Conservation (phyloP, 2,888 invertebrate genomes). For the Alloscopus bannaensis region DNA sequence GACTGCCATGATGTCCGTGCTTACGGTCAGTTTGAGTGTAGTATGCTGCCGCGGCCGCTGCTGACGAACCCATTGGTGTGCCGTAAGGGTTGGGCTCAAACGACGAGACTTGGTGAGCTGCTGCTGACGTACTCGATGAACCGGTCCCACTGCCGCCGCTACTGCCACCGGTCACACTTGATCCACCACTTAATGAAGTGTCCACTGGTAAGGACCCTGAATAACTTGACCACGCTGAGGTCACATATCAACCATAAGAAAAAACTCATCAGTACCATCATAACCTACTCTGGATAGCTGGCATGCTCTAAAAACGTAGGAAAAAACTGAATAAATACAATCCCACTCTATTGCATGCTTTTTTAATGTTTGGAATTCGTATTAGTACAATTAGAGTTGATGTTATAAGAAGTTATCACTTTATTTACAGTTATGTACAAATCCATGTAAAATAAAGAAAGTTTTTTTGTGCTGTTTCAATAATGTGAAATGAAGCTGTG, state of each 20-base stretch:
- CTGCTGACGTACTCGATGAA: slow-evolving; percentile 64
- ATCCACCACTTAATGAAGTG: slow-evolving; percentile 63
- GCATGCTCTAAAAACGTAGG: no score
- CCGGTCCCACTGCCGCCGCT: slow-evolving; percentile 62
- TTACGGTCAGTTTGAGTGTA: slow-evolving; percentile 64
- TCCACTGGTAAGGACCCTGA: slow-evolving; percentile 69
- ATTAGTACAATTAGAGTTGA: no score
- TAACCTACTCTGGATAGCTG: no score
- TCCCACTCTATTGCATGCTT: no score
- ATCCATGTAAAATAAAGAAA: no score
- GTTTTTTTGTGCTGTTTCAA: no score
- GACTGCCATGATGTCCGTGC: slow-evolving; percentile 67
- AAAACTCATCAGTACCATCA: no score
- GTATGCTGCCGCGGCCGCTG: slow-evolving; percentile 69
- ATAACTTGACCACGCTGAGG: slow-evolving; percentile 71
- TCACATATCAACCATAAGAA: not conserved
- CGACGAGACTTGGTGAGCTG: slow-evolving; percentile 67
- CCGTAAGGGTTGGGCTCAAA: slow-evolving; percentile 69
- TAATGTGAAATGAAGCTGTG: no score
- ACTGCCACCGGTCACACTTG: slow-evolving; percentile 59
- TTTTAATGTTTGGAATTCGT: no score
- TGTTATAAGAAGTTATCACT: no score
- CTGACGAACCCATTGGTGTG: slow-evolving; percentile 66
- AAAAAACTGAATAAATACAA: no score
- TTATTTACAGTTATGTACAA: no score